Evolutionary conservation across 92 coral and sea anemone genomes (phyloP).

Genomic region (Muricea muricata): DNA sequence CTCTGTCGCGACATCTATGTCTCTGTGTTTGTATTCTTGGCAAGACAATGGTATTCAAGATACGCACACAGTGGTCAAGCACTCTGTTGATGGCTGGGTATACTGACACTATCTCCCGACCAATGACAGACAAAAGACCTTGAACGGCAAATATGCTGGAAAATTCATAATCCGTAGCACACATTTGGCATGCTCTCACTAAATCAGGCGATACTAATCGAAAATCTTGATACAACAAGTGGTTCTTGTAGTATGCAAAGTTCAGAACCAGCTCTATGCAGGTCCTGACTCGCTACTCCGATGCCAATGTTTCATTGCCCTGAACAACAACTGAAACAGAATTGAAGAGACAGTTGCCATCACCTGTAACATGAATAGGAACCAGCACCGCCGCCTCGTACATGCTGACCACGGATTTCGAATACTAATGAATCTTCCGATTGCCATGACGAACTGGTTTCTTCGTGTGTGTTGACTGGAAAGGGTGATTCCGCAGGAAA

Average conservation of each 20-base stretch:
- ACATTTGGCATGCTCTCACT: background rate
- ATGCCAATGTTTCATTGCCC: too few species aligned
- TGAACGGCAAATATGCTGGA: background rate
- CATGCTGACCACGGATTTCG: background rate
- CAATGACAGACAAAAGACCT: background rate
- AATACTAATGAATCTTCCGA: background rate
- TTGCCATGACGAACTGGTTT: background rate
- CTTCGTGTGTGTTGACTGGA: background rate
- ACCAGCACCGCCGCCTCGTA: background rate
- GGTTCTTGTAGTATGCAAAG: background rate
- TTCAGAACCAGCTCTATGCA: background rate
- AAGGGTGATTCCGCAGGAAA: background rate
- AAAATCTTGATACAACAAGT: background rate
- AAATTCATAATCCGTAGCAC: background rate
- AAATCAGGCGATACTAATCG: background rate
- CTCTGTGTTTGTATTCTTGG: background rate
- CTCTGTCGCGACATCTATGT: too few species aligned
- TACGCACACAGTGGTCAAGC: background rate
- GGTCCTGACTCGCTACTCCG: background rate
- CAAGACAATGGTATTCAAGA: background rate
- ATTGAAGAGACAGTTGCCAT: slow-evolving; percentile 2
- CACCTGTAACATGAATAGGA: background rate
- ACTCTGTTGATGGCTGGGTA: background rate
- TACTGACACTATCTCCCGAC: background rate
- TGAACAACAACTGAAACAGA: background rate